Conservation (phyloP, 1,140 invertebrate genomes). For the Lamellibrachia luymesi region DNA sequence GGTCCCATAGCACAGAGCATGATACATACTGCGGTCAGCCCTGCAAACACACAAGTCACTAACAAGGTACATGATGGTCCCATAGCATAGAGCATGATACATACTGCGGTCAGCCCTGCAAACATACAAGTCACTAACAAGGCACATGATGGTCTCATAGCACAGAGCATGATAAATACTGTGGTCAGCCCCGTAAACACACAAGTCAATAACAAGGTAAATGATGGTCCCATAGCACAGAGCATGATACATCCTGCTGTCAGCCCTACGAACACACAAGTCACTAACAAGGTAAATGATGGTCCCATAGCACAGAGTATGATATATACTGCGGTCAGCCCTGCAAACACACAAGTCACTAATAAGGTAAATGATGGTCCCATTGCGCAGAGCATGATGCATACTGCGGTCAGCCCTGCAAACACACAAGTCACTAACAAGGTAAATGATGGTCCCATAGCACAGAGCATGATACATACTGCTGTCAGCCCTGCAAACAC, state of each 20-base stretch:
- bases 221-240: constrained; percentile 84
- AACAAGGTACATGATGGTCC: constrained; percentile 79
- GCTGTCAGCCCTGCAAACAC: constrained; percentile 65
- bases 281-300: constrained; percentile 72
- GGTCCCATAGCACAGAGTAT: constrained; percentile 81
- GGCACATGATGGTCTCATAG: constrained; percentile 80
- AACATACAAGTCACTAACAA: constrained; percentile 48
- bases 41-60: too few species aligned
- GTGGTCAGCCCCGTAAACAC: constrained; percentile 65
- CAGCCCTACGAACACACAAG: constrained; percentile 62
- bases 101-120: constrained; percentile 76
- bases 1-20: too few species aligned
- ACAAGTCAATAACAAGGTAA: constrained; percentile 63
- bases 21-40: too few species aligned
- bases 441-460: constrained; percentile 80
- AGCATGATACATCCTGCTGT: constrained; percentile 86
- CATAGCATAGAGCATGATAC: constrained; percentile 88
- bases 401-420: constrained; percentile 76
- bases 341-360: constrained; percentile 54
- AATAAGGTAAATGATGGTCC: constrained; percentile 79
- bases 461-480: constrained; percentile 92
- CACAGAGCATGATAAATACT: constrained; percentile 94
- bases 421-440: constrained; percentile 49
- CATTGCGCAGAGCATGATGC: constrained; percentile 86
- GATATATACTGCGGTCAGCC: constrained; percentile 82